Percentiles rank a stretch among this genome's conserved stretches.
These are phyloP conservation scores for Drosophila sp. DNA, from an alignment of 1,140 invertebrate genomes.

Conservation along the genomic window DNA sequence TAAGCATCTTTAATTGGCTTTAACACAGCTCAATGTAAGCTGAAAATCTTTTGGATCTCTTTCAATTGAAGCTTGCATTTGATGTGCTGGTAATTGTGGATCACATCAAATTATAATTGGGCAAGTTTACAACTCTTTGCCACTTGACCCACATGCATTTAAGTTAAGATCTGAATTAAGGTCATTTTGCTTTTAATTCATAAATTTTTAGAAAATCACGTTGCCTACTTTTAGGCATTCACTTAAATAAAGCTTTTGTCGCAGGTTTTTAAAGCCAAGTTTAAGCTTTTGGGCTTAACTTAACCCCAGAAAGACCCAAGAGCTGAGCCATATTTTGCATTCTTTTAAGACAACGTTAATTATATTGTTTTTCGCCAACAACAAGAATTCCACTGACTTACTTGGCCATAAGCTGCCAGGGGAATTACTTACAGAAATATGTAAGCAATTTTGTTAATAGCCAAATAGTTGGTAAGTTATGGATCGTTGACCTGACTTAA, in stretches of 20 bases:
- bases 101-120: constrained; percentile 19
- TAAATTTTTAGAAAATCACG: background rate
- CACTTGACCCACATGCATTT: constrained; percentile 32
- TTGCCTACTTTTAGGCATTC: constrained; percentile 10
- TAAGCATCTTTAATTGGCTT: constrained; percentile 15
- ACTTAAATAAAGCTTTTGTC: background rate
- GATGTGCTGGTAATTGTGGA: constrained; percentile 4
- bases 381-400: too few relatives aligned
- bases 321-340: background rate
- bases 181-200: background rate
- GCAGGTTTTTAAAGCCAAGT: constrained; percentile 10
- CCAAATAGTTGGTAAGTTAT: background rate
- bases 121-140: constrained; percentile 14
- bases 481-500: background rate
- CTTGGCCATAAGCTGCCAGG: constrained; percentile 3
- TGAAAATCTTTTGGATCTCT: constrained; percentile 11
- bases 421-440: constrained; percentile 23
- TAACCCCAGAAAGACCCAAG: constrained; percentile 4
- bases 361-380: constrained; percentile 17
- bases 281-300: background rate
- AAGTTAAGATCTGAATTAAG: background rate
- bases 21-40: background rate
- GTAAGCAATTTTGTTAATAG: constrained; percentile 24
- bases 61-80: background rate
- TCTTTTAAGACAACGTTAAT: constrained; percentile 2